Evolutionary conservation across 1,140 invertebrate species (phyloP).

Genomic region (Cardiocondyla obscurior): DNA sequence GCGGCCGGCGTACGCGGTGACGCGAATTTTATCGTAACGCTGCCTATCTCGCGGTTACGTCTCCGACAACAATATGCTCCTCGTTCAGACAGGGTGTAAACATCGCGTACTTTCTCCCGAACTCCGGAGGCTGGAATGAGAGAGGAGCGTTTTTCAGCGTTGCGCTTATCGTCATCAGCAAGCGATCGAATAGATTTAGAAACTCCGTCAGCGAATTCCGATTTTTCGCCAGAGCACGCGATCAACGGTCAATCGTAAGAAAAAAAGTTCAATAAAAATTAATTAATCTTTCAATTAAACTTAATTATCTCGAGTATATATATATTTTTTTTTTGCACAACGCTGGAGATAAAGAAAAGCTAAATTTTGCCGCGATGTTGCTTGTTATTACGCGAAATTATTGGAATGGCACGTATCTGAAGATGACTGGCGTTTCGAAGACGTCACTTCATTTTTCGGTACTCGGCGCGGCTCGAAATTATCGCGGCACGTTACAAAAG

Average conservation of each 20-base stretch:
- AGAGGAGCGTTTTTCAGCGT: conserved; percentile 10
- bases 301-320: too few relatives aligned
- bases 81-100: conserved; percentile 39
- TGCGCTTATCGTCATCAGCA: neutral
- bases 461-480: neutral
- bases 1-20: neutral
- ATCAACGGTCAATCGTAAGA: neutral
- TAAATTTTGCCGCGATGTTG: neutral
- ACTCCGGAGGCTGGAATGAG: neutral
- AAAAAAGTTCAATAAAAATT: neutral
- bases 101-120: conserved; percentile 36
- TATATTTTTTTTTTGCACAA: conserved; percentile 1
- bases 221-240: neutral
- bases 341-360: neutral
- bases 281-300: neutral
- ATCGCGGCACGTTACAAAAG: conserved; percentile 40
- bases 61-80: conserved; percentile 38
- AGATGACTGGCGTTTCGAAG: neutral
- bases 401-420: neutral
- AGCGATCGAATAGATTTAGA: neutral
- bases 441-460: neutral
- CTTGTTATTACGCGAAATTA: conserved; percentile 20
- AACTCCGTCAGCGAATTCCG: neutral
- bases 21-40: conserved; percentile 6
- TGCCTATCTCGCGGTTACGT: neutral